Evolutionary conservation across 1,140 invertebrate species (phyloP), one percentile per base, ranked within the genome.

Genomic region (Trachymyrmex cornetzi): DNA sequence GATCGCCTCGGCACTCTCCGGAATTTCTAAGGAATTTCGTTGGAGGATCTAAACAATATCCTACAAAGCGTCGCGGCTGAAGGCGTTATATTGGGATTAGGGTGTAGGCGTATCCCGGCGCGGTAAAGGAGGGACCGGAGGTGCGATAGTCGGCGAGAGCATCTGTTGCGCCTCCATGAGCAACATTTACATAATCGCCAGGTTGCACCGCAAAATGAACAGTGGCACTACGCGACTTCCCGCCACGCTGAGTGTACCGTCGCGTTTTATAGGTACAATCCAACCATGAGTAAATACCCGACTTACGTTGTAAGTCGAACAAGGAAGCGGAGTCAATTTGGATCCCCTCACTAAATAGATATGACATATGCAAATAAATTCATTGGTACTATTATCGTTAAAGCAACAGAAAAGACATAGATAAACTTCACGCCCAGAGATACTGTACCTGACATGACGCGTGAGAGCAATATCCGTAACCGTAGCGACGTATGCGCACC

Each of bases 151-250:
- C 48, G 67, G 63, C 38, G 84, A 90, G 87, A 94, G 93, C 94
- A 95, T 94, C 94, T 95, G 94, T 95, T 95, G 94, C 94, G 94
- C 94, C 91, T 94, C 93, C 93, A 91, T 93, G 93, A 94, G 92
- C 93, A 94, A 93, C 93, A 94, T 94, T 95, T 95, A 93, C 94
- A 95, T 95, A 95, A 95, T 94, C 94, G 94, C 90, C 87, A 64
- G 86, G 88, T 92, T 91, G 57, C 57, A 80, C 77, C 11, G 75
- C 48, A 67, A 88, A 87, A 88, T 88, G 90, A 89, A 89, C 87
- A 90, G 79, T 75, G 79, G 84, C 77, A 72, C 69, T 16, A 66
- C 77, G 85, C 77, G 79, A 80, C 79, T 85, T 88, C 59, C 59
- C 6, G 34, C 77, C 74, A 24, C 72, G 86, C 88, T 55, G 53